Base-by-base conservation (phyloP, 2,797 vertebrate genomes). In the Threskiornis aethiopicus region DNA sequence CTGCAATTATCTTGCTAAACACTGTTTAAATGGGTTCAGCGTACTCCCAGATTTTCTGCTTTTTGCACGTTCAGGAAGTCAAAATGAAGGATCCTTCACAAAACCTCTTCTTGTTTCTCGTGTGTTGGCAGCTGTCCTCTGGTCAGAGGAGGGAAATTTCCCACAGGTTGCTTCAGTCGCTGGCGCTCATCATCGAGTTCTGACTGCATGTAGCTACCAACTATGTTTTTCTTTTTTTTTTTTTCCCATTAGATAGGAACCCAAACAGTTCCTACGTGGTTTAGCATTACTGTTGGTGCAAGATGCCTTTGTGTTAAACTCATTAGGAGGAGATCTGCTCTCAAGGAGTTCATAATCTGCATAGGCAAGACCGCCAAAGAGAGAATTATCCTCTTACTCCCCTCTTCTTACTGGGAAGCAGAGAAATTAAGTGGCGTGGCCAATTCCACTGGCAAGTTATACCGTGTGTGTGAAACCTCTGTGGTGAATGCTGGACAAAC, bases 1-100 rank as follows among this genome's bases (percentile, higher is more conserved):
- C 95, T 75, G 89, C 96, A 96, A 80, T 97, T 97, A 95, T 94
- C 93, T 93, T 54, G 28, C 81, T 92, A 70, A 93, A 84, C 49
- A 33, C 75, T 47, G 16, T 73, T 78, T 86, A 72, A 87, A 81
- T 78, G 89, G 78, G 69, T 31, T 96, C 55, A n/a, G 35, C 46
- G 54, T 29, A 10, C 46, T 85, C 75, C 75, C 51, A 14, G 19
- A 29, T 67, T 89, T 89, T 70, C 62, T 67, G 79, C n/a, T 46
- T 86, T 79, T 37, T n/a, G 26, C 44, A 8, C 1, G 0, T 13
- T 77, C 61, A 55, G 84, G 93, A 81, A 83, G 88, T 47, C 54
- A 44, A 51, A 41, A 52, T 1, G 69, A 59, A 58, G 81, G 77
- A 62, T 82, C 47, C 66, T 59, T 4, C 66, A 7, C 59, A 29